These are phyloP conservation scores for Reticulitermes speratus DNA, from an alignment of 1,140 invertebrate genomes.

Conservation along the genomic window DNA sequence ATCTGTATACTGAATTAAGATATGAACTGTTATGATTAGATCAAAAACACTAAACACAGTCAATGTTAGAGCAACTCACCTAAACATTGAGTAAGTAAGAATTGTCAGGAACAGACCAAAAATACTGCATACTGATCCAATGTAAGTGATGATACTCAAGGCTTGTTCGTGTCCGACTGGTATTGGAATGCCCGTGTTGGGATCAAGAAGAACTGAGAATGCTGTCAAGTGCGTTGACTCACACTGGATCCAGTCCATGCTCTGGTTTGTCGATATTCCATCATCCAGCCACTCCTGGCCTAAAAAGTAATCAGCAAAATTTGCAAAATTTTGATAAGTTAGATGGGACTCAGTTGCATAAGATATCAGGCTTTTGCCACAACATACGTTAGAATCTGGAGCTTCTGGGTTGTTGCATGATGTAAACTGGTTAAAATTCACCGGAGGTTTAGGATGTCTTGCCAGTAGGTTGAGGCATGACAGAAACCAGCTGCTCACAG, in stretches of 20 bases:
- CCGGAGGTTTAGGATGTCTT: too few species aligned
- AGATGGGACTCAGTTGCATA: neutral
- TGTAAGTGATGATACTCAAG: constrained; percentile 52
- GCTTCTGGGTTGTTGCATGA: too few species aligned
- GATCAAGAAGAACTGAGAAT: constrained; percentile 56
- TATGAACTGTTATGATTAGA: neutral
- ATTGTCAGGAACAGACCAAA: constrained; percentile 49
- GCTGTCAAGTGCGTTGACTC: constrained; percentile 53
- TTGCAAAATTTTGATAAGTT: neutral
- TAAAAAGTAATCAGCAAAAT: constrained; percentile 35
- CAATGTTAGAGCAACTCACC: constrained; percentile 42
- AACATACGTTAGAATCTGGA: too few species aligned
- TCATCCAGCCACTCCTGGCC: constrained; percentile 48
- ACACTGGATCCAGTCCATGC: constrained; percentile 45
- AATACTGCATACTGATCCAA: constrained; percentile 52
- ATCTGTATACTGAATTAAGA: too few species aligned
- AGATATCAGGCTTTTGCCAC: too few species aligned
- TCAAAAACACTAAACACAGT: constrained; percentile 20
- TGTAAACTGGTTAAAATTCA: too few species aligned
- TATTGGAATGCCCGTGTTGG: constrained; percentile 29
- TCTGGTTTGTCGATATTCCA: constrained; percentile 46
- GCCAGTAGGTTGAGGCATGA: too few species aligned
- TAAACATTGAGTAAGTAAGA: constrained; percentile 52
- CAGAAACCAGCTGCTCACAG: too few species aligned
- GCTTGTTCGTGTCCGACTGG: constrained; percentile 27